Conservation (phyloP, 2,888 invertebrate genomes). For the Nephrotoma flavescens region DNA sequence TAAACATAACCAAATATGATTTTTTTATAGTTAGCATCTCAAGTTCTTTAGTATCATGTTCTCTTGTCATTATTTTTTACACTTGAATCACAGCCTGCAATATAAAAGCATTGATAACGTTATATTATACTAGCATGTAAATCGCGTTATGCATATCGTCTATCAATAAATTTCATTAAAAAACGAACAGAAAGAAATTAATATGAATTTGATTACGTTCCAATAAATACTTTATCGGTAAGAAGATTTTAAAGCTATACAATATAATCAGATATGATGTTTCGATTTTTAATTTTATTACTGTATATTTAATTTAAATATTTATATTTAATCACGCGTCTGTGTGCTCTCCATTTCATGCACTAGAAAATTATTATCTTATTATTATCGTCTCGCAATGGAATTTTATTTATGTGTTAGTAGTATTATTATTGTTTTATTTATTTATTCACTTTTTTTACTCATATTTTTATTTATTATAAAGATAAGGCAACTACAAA, state of each 20-base stretch:
- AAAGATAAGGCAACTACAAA: neutral
- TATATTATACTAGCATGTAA: too few relatives aligned
- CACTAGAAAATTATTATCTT: neutral
- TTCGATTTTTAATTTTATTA: neutral
- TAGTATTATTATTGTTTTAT: neutral
- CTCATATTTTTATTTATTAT: neutral
- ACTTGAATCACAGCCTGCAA: too few relatives aligned
- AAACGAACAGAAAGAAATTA: neutral
- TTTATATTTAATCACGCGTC: constrained; percentile 1
- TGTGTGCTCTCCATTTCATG: constrained; percentile 1
- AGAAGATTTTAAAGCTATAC: too few relatives aligned
- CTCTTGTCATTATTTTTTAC: too few relatives aligned
- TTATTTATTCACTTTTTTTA: neutral
- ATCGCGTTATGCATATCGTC: too few relatives aligned
- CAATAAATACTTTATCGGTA: neutral
- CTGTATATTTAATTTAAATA: neutral
- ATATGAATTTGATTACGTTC: neutral
- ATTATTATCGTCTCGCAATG: neutral
- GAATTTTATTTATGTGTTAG: neutral
- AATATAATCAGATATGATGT: neutral
- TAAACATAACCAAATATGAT: too few relatives aligned
- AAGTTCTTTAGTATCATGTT: too few relatives aligned
- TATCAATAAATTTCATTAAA: too few relatives aligned
- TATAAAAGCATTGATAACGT: too few relatives aligned
- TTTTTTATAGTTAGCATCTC: too few relatives aligned